Conservation (phyloP, 2,888 invertebrate genomes). For the Tenthredo distinguenda region DNA sequence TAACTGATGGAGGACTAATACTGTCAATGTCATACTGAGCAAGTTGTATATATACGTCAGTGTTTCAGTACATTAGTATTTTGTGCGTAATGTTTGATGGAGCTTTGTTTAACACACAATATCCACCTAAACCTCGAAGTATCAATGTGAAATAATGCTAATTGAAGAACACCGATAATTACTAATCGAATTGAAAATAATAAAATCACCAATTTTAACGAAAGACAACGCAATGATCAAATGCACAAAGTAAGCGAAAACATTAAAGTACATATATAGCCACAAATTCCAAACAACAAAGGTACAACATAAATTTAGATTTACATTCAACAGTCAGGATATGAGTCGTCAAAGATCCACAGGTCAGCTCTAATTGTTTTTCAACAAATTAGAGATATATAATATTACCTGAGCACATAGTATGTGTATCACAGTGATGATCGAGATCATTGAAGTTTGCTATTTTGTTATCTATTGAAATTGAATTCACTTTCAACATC, state of each 20-base stretch:
- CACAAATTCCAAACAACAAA: conserved; percentile 49
- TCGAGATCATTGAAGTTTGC: neutral
- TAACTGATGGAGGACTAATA: conserved; percentile 71
- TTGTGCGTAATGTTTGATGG: conserved; percentile 20
- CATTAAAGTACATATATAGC: conserved; percentile 38
- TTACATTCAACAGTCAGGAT: conserved; percentile 43
- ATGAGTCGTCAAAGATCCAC: neutral
- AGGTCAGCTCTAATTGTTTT: neutral
- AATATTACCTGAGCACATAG: neutral
- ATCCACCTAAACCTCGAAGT: neutral
- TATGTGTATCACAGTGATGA: neutral
- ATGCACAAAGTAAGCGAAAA: conserved; percentile 43
- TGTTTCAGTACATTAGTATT: conserved; percentile 65
- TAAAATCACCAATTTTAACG: conserved; percentile 28
- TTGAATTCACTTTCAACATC: neutral
- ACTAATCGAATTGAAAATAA: conserved; percentile 3
- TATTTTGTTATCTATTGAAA: neutral
- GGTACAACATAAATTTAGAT: conserved; percentile 46
- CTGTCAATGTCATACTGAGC: conserved; percentile 79
- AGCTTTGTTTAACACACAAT: neutral
- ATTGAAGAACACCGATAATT: conserved; percentile 24
- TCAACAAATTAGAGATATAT: neutral
- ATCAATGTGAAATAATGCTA: conserved; percentile 34
- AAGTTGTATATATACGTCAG: conserved; percentile 78
- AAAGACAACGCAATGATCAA: neutral